Percentiles rank a stretch among this genome's conserved stretches.
Evolutionary conservation across 2,797 vertebrate genomes (phyloP).

Genomic region (Monodelphis domestica): DNA sequence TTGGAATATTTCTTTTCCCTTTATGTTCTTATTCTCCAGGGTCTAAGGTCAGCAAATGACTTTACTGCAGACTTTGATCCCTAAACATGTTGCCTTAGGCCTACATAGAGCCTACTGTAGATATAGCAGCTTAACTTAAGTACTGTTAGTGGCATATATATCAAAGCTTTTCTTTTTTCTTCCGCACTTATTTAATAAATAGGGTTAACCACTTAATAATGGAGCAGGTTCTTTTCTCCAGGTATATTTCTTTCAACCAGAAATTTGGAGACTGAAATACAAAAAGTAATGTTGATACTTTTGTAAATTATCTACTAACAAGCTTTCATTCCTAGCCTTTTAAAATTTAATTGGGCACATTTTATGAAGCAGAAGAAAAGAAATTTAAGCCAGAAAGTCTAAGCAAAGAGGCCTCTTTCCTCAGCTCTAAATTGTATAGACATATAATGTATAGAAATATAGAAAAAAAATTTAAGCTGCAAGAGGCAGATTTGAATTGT

Average conservation of each 20-base stretch:
- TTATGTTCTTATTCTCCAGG: not conserved
- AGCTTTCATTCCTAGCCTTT: not conserved
- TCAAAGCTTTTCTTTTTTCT: not conserved
- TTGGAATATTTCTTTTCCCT: not conserved
- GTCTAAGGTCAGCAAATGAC: not conserved
- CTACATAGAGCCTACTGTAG: no score
- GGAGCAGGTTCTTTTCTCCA: not conserved
- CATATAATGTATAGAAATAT: no score
- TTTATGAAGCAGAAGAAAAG: not conserved
- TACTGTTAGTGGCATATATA: not conserved
- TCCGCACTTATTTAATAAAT: not conserved
- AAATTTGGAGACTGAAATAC: not conserved
- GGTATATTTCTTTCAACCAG: not conserved
- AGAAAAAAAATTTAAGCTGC: not conserved
- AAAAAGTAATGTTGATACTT: not conserved
- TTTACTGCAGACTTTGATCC: not conserved
- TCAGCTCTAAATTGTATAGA: not conserved
- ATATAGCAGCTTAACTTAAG: not conserved
- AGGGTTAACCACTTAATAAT: not conserved
- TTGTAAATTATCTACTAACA: not conserved
- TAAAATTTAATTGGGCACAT: not conserved
- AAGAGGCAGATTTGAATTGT: not conserved
- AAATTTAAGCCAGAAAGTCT: not conserved
- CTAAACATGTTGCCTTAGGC: not conserved
- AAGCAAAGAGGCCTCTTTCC: not conserved